phyloP scores from a whole-genome alignment of 2,888 invertebrate species.

The Drosophila prolongata region DNA sequence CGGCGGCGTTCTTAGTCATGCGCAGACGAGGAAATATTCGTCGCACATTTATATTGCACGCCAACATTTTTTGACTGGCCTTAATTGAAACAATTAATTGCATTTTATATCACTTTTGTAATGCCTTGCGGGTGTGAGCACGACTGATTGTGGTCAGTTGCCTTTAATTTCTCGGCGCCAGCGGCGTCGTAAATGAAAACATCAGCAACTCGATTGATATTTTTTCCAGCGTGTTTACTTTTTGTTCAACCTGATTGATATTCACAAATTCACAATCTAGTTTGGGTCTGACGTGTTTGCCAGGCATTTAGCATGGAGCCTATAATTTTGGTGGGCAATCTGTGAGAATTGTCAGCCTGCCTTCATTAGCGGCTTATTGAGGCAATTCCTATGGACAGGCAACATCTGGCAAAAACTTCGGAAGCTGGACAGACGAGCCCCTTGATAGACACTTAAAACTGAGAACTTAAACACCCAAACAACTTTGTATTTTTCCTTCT shows the following conservation, averaged over 20 bases:
- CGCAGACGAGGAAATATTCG: conserved; percentile 17
- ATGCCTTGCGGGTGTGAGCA: conserved; percentile 26
- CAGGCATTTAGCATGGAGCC: conserved; percentile 49
- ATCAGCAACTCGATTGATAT: conserved; percentile 29
- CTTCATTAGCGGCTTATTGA: conserved; percentile 47
- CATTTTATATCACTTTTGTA: conserved; percentile 43
- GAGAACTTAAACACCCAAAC: neutral
- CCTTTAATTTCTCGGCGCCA: conserved; percentile 41
- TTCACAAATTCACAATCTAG: conserved; percentile 65
- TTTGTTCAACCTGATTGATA: conserved; percentile 28
- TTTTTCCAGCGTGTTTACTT: conserved; percentile 5
- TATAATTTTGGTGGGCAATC: conserved; percentile 36
- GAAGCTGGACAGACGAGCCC: conserved; percentile 52
- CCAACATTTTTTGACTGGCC: conserved; percentile 41
- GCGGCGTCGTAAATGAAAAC: conserved; percentile 36
- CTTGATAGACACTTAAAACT: conserved; percentile 19
- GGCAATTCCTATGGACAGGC: conserved; percentile 6
- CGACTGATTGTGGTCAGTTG: conserved; percentile 45
- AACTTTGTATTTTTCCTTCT: conserved; percentile 3
- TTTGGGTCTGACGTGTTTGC: conserved; percentile 42
- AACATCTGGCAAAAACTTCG: conserved; percentile 10
- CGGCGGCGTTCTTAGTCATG: conserved; percentile 33
- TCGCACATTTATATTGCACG: conserved; percentile 24
- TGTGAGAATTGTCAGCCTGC: conserved; percentile 43
- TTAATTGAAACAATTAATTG: conserved; percentile 52